These are phyloP conservation scores for Corythaixoides concolor DNA, from an alignment of 2,113 vertebrate species.

Conservation along the genomic window DNA sequence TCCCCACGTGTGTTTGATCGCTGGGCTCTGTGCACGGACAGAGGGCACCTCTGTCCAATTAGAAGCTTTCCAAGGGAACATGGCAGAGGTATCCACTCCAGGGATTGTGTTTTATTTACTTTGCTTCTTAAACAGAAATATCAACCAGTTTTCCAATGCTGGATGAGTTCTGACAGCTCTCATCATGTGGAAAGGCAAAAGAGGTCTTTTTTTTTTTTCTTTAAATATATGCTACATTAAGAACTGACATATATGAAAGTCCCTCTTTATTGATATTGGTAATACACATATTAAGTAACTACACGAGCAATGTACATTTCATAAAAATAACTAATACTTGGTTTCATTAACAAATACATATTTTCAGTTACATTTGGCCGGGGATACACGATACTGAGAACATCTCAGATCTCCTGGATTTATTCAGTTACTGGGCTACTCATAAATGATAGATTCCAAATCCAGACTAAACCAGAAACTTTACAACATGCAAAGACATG, in stretches of 20 bases:
- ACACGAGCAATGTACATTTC: background rate
- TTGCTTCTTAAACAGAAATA: slow-evolving; percentile 26
- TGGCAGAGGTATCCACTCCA: background rate
- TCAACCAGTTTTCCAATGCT: background rate
- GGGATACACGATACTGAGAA: background rate
- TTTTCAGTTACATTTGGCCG: background rate
- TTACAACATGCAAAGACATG: background rate
- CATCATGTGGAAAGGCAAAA: background rate
- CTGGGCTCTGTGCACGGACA: background rate
- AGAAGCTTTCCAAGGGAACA: background rate
- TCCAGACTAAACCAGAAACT: background rate
- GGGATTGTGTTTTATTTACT: slow-evolving; percentile 14
- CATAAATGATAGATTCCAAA: background rate
- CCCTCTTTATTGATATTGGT: background rate
- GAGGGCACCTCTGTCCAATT: slow-evolving; percentile 23
- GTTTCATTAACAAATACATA: background rate
- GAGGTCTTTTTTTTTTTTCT: background rate
- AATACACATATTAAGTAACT: background rate
- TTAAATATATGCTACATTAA: background rate
- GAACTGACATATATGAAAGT: background rate
- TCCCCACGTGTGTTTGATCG: background rate
- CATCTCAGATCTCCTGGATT: background rate
- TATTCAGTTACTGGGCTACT: background rate
- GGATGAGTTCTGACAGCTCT: background rate
- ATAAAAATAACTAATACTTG: background rate